Base-by-base conservation (phyloP, 2,113 vertebrate species). In the Nothocercus nigrocapillus region DNA sequence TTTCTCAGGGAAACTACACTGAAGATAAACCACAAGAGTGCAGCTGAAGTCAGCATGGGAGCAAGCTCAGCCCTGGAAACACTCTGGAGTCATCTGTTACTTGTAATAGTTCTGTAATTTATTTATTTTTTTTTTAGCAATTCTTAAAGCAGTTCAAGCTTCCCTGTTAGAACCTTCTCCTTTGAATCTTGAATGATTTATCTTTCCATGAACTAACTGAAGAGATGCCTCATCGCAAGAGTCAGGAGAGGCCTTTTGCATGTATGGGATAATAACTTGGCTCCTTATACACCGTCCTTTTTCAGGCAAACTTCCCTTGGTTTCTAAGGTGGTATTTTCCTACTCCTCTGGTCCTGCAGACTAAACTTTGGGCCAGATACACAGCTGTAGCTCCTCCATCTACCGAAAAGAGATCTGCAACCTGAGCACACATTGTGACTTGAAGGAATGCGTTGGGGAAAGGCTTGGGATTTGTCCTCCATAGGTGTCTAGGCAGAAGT, bases 1-100 rank as follows among this genome's bases (percentile, higher is more conserved):
- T 96, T 97, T 97, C 97, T 97, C 96, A 97, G 94, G 96, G 96
- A 97, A 96, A 94, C 15, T 82, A 61, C 84, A 95, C 96, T 97
- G 97, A 97, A 96, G 93, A 97, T 89, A 95, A 93, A 96, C 96
- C 97, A 94, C 96, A 97, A 95, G 94, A 94, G 94, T 74, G 82
- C 70, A 96, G 85, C 93, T 97, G 84, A 93, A 77, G 42, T 54
- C 95, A 97, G 97, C 95, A 95, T 86, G 93, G 85, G 81, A 93
- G 92, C 92, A 91, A 85, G 72, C 73, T 94, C 72, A 92, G 84
- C 70, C 95, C 85, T 95, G 87, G 85, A 96, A 95, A 94, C 54
- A 82, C 77, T 91, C 12, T 25, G 56, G 87, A 90, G 59, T 97
- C 91, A 95, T 95, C 89, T 93, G 93, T 94, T 96, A 91, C 93